Evolutionary conservation across 2,888 invertebrate genomes (phyloP).

Genomic region (Dendrolimus houi): DNA sequence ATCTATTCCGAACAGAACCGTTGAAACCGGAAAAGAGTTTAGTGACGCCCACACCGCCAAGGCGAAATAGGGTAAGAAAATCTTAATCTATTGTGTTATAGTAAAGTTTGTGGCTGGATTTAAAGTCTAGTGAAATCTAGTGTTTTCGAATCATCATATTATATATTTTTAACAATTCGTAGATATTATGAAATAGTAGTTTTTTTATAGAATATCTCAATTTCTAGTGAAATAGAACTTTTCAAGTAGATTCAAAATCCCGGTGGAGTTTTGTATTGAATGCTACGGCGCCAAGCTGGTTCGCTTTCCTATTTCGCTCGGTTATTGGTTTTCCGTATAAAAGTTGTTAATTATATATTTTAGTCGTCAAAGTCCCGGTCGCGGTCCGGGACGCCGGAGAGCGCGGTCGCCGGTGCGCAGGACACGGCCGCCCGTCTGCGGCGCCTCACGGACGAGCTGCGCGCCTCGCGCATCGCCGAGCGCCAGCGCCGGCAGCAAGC

Average conservation of each 20-base stretch:
- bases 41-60: constrained; percentile 82
- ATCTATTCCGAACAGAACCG: constrained; percentile 64
- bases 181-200: too few species aligned
- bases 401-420: constrained; percentile 33
- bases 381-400: constrained; percentile 82
- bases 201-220: too few species aligned
- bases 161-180: too few species aligned
- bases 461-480: constrained; percentile 69
- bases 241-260: too few species aligned
- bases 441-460: constrained; percentile 83
- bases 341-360: neutral
- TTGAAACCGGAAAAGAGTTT: constrained; percentile 59
- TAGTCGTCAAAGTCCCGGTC: constrained; percentile 80
- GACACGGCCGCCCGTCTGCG: constrained; percentile 79
- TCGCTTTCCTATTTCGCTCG: neutral
- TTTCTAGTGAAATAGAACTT: too few species aligned
- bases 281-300: neutral
- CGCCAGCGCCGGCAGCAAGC: constrained; percentile 56
- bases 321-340: neutral
- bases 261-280: too few species aligned
- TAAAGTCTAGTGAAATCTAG: too few species aligned
- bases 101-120: too few species aligned
- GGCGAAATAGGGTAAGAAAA: constrained; percentile 76
- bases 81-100: neutral
- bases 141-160: too few species aligned